Percentiles rank a stretch among this genome's conserved stretches.
Evolutionary conservation across 2,113 vertebrate species (phyloP).

Genomic region (Rostratula benghalensis): DNA sequence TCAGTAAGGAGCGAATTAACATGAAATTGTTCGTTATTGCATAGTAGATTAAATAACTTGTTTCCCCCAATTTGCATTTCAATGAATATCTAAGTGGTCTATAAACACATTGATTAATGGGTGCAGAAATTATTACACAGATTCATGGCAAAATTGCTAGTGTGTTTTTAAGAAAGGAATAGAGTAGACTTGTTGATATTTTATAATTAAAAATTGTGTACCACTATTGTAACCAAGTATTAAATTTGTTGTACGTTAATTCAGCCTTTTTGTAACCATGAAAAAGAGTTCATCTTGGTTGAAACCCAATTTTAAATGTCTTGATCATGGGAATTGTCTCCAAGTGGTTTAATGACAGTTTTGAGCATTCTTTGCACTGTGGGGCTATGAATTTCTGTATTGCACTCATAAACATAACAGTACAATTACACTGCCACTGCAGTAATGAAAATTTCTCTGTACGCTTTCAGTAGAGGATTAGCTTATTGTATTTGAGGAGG

Average conservation of each 20-base stretch:
- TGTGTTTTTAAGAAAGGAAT: neutral
- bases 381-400: neutral
- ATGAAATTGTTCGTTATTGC: neutral
- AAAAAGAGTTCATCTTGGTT: neutral
- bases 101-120: constrained; percentile 24
- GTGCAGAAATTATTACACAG: neutral
- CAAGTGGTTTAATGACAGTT: neutral
- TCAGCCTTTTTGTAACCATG: neutral
- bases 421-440: neutral
- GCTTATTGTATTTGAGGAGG: neutral
- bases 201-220: neutral
- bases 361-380: neutral
- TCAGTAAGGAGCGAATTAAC: neutral
- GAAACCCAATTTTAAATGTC: neutral
- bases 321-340: neutral
- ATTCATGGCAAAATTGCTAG: neutral
- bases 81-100: constrained; percentile 2
- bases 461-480: neutral
- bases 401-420: neutral
- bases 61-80: constrained; percentile 30
- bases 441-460: neutral
- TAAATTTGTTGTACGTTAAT: neutral
- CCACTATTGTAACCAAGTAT: neutral
- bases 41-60: constrained; percentile 3
- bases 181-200: neutral